Base-by-base conservation (phyloP, 30 jellyfish, hydroid and myxozoan species). In the Morbakka virulenta region DNA sequence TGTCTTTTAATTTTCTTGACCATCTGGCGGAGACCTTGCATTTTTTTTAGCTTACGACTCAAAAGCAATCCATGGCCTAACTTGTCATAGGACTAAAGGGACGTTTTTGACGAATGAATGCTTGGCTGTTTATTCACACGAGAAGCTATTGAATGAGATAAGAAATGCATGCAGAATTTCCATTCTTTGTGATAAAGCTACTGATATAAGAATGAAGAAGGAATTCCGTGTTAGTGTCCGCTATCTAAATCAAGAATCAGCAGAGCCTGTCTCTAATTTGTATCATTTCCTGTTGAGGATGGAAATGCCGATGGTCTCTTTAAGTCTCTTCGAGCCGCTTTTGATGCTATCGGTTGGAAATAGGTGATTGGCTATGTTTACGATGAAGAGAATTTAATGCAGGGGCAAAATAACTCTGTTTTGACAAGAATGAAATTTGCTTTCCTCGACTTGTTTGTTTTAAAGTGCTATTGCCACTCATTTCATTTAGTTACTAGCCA, bases 181-280 rank as follows among this genome's bases (percentile, higher is more conserved):
- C 3, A 78, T 63, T 24, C 74, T 78, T 50, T 78, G 89, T 35
- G 81, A 78, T 20, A 50, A 78, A 69, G 80, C 89, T 1, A 78
- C 89, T 3, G 89, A 65, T 25, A 51, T 64, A 6, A 62, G 81
- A 0, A 64, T 67, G 72, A 28, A 78, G 33, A 78, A 78, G 52
- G 13, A 20, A 12, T 28, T 64, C 24, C 65, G 89, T 35, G 74
- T 64, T 9, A 67, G 3, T 49, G 71, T 78, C 1, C 73, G 89
- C 6, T 57, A 28, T 25, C 13, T 77, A 1, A 67, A 25, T 24
- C 11, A 13, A 0, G 81, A 62, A 3, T 1, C 50, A 2, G 31
- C 30, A 9, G 51, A 20, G 9, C 88, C 88, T 1, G 41, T 23
- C 1, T 63, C 89, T 1, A 1, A 28, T 0, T 30, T 79, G 4